Evolutionary conservation across 2,888 invertebrate species (phyloP).

Genomic region (Eristalis tenax): DNA sequence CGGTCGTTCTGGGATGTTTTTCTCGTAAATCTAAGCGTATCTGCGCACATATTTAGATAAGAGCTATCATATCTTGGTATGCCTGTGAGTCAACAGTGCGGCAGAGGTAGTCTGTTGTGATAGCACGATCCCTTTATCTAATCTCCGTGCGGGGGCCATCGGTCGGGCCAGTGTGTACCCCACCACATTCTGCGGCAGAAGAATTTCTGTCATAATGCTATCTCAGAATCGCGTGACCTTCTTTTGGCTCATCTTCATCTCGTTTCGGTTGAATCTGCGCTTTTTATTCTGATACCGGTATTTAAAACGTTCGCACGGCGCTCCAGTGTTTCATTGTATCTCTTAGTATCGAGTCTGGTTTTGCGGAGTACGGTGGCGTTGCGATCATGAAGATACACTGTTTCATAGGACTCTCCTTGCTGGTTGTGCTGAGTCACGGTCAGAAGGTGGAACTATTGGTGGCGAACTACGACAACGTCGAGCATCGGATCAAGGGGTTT

Average conservation of each 20-base stretch:
- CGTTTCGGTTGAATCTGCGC: slow-evolving; percentile 10
- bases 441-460: slow-evolving; percentile 52
- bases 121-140: neutral
- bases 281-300: neutral
- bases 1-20: neutral
- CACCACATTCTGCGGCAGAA: slow-evolving; percentile 10
- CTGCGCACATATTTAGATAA: neutral
- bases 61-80: slow-evolving; percentile 5
- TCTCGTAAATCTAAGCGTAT: neutral
- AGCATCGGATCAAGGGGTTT: slow-evolving; percentile 71
- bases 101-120: neutral
- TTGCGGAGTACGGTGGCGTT: neutral
- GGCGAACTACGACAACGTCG: slow-evolving; percentile 63
- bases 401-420: neutral
- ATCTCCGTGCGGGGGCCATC: neutral
- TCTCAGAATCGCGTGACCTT: slow-evolving; percentile 33
- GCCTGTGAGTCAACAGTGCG: slow-evolving; percentile 17
- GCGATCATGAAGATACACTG: slow-evolving; percentile 16
- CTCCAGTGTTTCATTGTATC: slow-evolving; percentile 8
- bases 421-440: slow-evolving; percentile 11
- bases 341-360: slow-evolving; percentile 10
- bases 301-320: slow-evolving; percentile 38
- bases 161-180: slow-evolving; percentile 5
- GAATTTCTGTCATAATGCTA: slow-evolving; percentile 37
- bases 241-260: slow-evolving; percentile 19